phyloP scores from a whole-genome alignment of 1,140 invertebrate species.

The Bombyx mandarina region DNA sequence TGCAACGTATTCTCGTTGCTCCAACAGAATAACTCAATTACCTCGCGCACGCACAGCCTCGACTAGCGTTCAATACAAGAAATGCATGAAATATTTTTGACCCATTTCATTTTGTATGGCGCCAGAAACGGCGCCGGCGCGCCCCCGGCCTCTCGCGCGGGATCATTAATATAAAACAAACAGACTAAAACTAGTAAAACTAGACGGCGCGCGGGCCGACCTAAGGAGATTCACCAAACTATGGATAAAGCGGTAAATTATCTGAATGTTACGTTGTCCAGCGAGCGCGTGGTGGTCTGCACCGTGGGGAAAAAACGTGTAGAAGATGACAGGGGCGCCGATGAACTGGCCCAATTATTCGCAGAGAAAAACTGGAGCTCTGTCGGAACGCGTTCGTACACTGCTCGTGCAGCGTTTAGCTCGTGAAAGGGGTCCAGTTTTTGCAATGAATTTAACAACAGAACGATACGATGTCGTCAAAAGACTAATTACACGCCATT shows the following conservation, averaged over 20 bases:
- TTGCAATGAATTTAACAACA: conserved; percentile 29
- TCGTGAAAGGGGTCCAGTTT: conserved; percentile 27
- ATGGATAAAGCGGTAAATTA: conserved; percentile 69
- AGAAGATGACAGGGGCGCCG: conserved; percentile 54
- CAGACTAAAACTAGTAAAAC: too few relatives aligned
- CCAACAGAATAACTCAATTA: conserved; percentile 59
- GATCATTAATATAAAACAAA: conserved; percentile 69
- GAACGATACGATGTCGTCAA: conserved; percentile 19
- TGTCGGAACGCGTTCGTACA: conserved; percentile 28
- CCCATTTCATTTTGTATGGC: conserved; percentile 54
- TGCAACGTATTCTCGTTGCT: conserved; percentile 13
- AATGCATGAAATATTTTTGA: conserved; percentile 65
- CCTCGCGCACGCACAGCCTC: conserved; percentile 21
- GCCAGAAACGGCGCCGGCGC: conserved; percentile 59
- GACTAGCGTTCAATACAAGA: conserved; percentile 48
- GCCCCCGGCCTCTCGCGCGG: conserved; percentile 49
- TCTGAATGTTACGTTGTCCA: conserved; percentile 46
- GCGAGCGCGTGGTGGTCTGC: conserved; percentile 52
- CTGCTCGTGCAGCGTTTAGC: conserved; percentile 27
- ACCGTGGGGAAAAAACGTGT: conserved; percentile 49
- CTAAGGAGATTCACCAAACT: conserved; percentile 66
- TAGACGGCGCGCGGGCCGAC: conserved; percentile 52
- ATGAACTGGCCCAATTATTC: conserved; percentile 52
- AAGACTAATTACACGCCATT: conserved; percentile 36
- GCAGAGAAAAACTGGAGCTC: conserved; percentile 32